These are phyloP conservation scores for Oligia fasciuncula DNA, from an alignment of 2,888 invertebrate genomes.

Conservation along the genomic window DNA sequence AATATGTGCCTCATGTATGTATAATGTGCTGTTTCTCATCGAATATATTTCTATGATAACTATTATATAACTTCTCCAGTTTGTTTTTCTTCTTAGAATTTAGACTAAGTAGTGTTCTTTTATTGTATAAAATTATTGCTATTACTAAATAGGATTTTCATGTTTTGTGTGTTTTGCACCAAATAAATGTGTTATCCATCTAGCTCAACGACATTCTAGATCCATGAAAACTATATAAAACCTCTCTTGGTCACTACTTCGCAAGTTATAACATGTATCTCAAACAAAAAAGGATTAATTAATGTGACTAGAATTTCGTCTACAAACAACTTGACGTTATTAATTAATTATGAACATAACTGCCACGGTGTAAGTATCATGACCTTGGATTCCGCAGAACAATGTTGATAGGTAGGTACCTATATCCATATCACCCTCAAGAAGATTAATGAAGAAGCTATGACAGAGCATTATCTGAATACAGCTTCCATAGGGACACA, in stretches of 20 bases:
- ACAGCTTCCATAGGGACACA: background rate
- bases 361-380: background rate
- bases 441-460: conserved; percentile 31
- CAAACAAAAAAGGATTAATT: background rate
- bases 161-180: background rate
- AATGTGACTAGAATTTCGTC: background rate
- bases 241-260: background rate
- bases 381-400: conserved; percentile 8
- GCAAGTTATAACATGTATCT: background rate
- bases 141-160: background rate
- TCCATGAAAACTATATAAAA: background rate
- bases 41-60: conserved; percentile 10
- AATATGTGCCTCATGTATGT: conserved; percentile 29
- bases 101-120: background rate
- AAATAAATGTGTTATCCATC: background rate
- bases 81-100: background rate
- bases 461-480: conserved; percentile 26
- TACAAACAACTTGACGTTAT: background rate
- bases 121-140: background rate
- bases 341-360: conserved; percentile 34
- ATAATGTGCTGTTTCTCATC: conserved; percentile 22
- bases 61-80: background rate
- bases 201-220: too few relatives aligned
- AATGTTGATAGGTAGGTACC: conserved; percentile 3
- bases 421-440: conserved; percentile 21